Evolutionary conservation across 35 echinoderm and acorn worm species (phyloP), one percentile per base, ranked within the genome.

Genomic region (Eucidaris tribuloides): DNA sequence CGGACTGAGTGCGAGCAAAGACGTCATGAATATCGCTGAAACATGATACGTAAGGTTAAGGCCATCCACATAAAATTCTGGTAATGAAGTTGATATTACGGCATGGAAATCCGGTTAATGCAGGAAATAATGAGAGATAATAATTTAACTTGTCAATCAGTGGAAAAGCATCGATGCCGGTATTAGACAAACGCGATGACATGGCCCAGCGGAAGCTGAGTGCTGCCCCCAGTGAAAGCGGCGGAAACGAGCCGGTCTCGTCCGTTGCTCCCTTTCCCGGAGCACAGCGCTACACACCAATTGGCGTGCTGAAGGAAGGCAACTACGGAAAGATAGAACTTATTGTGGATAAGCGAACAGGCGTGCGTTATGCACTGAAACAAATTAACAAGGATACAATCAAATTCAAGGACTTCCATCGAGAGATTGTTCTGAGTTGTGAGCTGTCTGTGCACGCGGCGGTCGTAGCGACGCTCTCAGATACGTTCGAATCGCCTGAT

Each of bases 381-480:
- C 77, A 88, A 58, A 42, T 65, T 36, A 28, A 87, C 27, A 87
- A 88, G 37, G 30, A 62, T 29, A 45, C n/a, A 28, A 81, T 61
- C 3, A 79, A 77, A 41, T 58, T 87, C 31, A 60, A 80, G 43
- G 85, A 88, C 23, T 88, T 80, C 58, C 76, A 80, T 20, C 56
- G 85, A 40, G 85, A 88, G 33, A 64, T 81, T 28, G 44, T 65
- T 19, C 58, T 79, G 17, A 88, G 85, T 56, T 88, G 85, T 65
- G 55, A 79, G 28, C 29, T 88, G 28, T 74, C 83, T 29, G 76
- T 88, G 14, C 85, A 88, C 31, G 55, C 85, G 29, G 85, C 85
- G 13, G 41, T 88, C 48, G 57, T 88, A 1, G 58, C 78, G 3
- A 88, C 84, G 13, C 78, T 62, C 37, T 57, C 78, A 33, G 59